Conservation (phyloP, 2,113 vertebrate genomes). For the Polypterus bichir region DNA sequence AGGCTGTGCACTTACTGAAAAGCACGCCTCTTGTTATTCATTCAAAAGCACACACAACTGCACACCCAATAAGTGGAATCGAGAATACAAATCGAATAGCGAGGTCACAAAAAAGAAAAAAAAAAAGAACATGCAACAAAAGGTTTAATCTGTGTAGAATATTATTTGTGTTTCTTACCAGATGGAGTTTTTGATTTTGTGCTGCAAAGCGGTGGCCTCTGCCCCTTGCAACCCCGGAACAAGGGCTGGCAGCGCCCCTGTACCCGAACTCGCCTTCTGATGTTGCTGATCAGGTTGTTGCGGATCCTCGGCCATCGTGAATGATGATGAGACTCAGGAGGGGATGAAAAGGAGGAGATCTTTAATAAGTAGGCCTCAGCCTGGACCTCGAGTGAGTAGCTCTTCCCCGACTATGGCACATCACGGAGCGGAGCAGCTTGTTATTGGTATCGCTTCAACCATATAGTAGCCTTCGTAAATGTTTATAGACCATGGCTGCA, state of each 20-base stretch:
- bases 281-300: slow-evolving; percentile 53
- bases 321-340: slow-evolving; percentile 36
- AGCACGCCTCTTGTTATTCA: no score
- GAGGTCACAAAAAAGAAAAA: background rate
- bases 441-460: slow-evolving; percentile 27
- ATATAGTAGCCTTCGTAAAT: slow-evolving; percentile 38
- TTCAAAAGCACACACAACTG: no score
- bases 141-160: background rate
- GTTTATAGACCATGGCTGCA: slow-evolving; percentile 36
- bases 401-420: slow-evolving; percentile 53
- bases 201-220: slow-evolving; percentile 75
- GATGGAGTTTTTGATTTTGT: slow-evolving; percentile 87
- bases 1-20: no score
- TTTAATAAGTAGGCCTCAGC: slow-evolving; percentile 58
- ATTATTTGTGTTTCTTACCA: slow-evolving; percentile 56
- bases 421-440: slow-evolving; percentile 40
- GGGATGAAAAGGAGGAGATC: slow-evolving; percentile 32
- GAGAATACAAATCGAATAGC: background rate
- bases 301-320: slow-evolving; percentile 68
- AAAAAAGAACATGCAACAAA: background rate
- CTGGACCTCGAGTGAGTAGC: slow-evolving; percentile 56
- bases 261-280: slow-evolving; percentile 42
- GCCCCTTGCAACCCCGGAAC: slow-evolving; percentile 72
- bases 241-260: slow-evolving; percentile 54
- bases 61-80: no score